Base-by-base conservation (phyloP, 2,113 vertebrate species). In the Myotis yumanensis region DNA sequence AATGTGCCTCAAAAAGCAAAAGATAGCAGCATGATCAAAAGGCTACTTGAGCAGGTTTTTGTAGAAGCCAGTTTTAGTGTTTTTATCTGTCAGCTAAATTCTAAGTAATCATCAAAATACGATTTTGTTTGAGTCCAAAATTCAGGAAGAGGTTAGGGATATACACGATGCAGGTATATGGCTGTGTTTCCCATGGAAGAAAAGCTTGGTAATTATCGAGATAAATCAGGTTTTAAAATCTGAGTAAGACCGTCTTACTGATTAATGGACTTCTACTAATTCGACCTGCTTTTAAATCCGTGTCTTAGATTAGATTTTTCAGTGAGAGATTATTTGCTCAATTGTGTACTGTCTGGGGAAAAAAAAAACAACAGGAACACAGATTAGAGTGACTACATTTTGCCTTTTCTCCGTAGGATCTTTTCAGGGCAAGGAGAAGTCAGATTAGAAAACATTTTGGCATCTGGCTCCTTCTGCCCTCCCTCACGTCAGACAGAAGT, bases 251-350 rank as follows among this genome's bases (percentile, higher is more conserved):
- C 40, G 35, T 46, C 57, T 71, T 85, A 52, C 14, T 32, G 57
- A 94, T 79, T 51, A 75, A 75, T 12, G 15, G 46, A 75, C 8
- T 64, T 72, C 66, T 82, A 16, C 22, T 89, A 57, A 75, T 32
- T 86, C 32, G n/a, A 76, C 17, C 46, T 89, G 59, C 51, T 93
- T 90, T 95, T 57, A 77, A 95, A 93, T 89, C 71, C 80, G 37
- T 57, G 54, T 83, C 57, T 89, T 52, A 57, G 28, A 69, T 32
- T 90, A 22, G 52, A 64, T 62, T 72, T 89, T 95, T 77, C 80
- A 72, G 28, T 48, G 37, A 86, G 69, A 69, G 57, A 72, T 94
- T 76, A 72, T 94, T 94, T 94, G 46, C 25, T 91, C 54, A 69
- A 5, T 64, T 91, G 43, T 80, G 17, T 51, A 73, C 62, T 66